Evolutionary conservation across 35 echinoderm and acorn worm genomes (phyloP).

Genomic region (Eucidaris tribuloides): DNA sequence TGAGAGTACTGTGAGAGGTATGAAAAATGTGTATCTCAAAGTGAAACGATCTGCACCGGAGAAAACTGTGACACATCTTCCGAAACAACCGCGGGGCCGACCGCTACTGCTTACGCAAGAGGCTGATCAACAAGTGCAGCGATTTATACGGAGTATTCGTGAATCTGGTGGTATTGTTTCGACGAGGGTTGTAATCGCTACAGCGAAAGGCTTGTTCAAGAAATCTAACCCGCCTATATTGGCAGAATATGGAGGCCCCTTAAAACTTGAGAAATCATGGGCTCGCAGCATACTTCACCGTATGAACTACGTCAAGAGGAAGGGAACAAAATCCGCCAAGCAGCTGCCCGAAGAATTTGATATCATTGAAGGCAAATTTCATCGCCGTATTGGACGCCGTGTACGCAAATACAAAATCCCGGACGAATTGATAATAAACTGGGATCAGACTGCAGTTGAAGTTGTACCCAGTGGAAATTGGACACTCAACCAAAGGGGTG

Average conservation of each 20-base stretch:
- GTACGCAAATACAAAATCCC: conserved; percentile 41
- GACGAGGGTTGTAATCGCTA: neutral
- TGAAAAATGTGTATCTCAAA: conserved; percentile 32
- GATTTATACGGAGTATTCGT: neutral
- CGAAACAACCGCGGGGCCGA: neutral
- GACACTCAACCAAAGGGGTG: conserved; percentile 28
- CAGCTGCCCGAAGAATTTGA: neutral
- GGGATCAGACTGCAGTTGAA: conserved; percentile 57
- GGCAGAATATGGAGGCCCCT: neutral
- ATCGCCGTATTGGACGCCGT: neutral
- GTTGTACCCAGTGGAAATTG: conserved; percentile 33
- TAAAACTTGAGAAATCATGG: neutral
- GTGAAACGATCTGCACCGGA: too few species aligned
- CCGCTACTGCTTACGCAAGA: neutral
- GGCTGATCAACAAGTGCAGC: neutral
- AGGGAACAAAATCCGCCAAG: conserved; percentile 42
- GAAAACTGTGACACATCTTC: neutral
- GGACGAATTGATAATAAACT: conserved; percentile 46
- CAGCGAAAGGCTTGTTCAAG: neutral
- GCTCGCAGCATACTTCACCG: neutral
- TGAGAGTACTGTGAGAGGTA: conserved; percentile 30
- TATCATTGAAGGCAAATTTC: neutral
- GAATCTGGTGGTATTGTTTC: neutral
- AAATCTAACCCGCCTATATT: neutral
- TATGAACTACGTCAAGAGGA: conserved; percentile 16